These are phyloP conservation scores for Aphidoletes aphidimyza DNA, from an alignment of 2,888 invertebrate genomes.

Conservation along the genomic window DNA sequence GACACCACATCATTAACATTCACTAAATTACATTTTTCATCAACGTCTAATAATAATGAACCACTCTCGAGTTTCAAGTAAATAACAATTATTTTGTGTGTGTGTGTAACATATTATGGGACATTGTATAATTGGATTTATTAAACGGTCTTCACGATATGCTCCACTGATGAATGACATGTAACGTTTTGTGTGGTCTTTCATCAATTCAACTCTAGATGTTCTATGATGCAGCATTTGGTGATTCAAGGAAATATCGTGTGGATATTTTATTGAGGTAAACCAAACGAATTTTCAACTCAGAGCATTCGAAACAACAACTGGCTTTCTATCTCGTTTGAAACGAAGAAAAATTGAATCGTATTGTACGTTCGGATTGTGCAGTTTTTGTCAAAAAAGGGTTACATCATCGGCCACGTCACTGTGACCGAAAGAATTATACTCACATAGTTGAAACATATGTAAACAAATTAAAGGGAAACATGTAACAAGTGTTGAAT, in stretches of 20 bases:
- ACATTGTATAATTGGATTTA: constrained; percentile 24
- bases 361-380: not conserved
- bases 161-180: not conserved
- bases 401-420: constrained; percentile 26
- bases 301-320: no score
- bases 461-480: constrained; percentile 48
- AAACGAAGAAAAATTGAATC: constrained; percentile 16
- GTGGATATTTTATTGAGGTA: not conserved
- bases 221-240: not conserved
- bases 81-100: constrained; percentile 5
- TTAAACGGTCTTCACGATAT: not conserved
- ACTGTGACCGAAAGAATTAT: not conserved
- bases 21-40: constrained; percentile 35
- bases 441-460: not conserved
- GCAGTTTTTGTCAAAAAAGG: constrained; percentile 19
- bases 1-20: not conserved
- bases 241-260: no score
- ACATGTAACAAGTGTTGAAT: not conserved
- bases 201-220: not conserved
- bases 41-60: constrained; percentile 17
- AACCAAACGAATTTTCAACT: not conserved
- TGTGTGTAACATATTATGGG: not conserved
- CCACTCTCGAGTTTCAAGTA: not conserved
- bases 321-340: not conserved
- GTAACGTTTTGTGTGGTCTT: not conserved